Conservation (phyloP, 2,797 vertebrate genomes). For the Tinamus major region DNA sequence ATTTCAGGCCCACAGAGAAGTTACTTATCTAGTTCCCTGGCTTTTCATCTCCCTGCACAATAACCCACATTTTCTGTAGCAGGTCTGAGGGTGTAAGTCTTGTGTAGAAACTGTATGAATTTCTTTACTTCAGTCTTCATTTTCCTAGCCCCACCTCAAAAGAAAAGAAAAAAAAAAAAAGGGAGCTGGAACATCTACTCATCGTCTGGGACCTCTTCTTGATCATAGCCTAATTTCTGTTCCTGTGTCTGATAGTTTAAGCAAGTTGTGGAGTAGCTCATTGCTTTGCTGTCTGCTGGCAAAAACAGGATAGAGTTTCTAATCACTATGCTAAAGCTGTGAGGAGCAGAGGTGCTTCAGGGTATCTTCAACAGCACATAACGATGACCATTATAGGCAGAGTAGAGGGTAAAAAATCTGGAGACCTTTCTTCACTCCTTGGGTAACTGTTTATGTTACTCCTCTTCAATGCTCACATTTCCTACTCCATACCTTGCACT, state of each 20-base stretch:
- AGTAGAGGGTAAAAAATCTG: not conserved
- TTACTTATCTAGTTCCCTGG: too few species aligned
- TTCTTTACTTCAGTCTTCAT: too few species aligned
- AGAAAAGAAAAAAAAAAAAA: too few species aligned
- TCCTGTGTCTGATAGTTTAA: not conserved
- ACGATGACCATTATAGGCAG: not conserved
- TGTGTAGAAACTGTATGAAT: too few species aligned
- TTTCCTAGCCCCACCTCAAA: too few species aligned
- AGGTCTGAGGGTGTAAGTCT: too few species aligned
- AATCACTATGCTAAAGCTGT: rapidly evolving
- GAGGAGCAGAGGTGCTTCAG: not conserved
- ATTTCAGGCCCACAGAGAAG: too few species aligned
- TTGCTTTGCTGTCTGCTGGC: not conserved
- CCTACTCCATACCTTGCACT: not conserved
- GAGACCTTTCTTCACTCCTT: not conserved
- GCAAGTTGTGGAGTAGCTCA: not conserved
- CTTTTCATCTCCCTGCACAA: too few species aligned
- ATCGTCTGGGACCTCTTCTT: too few species aligned
- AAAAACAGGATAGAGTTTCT: not conserved
- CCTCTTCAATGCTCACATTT: not conserved
- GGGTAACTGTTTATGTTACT: rapidly evolving
- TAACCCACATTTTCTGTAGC: too few species aligned
- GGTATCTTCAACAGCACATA: not conserved
- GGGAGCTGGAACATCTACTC: too few species aligned
- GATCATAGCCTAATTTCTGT: not conserved